A percentile compares a stretch with the other conserved stretches of the same genome.
Conservation (phyloP, 2,113 vertebrate genomes). For the Neotoma lepida region DNA sequence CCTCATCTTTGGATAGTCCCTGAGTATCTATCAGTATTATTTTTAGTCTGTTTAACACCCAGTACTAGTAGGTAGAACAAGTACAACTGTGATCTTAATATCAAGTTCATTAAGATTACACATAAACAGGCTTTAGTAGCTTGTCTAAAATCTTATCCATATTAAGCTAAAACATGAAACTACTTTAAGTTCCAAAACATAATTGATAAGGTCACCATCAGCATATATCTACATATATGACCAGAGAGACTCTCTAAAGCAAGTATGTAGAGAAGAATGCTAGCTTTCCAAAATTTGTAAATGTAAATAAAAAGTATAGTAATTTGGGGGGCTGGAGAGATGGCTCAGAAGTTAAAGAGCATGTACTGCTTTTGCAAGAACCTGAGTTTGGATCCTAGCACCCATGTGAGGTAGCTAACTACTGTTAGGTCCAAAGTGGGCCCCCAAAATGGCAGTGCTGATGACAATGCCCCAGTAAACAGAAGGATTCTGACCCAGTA, state of each 20-base stretch:
- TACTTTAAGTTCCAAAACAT: neutral
- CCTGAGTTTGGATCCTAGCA: neutral
- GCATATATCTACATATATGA: neutral
- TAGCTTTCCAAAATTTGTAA: neutral
- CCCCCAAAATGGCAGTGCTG: neutral
- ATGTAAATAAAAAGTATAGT: neutral
- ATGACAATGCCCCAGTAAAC: neutral
- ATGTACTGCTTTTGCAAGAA: neutral
- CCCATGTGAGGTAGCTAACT: neutral
- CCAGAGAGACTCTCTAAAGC: neutral
- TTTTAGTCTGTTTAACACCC: neutral
- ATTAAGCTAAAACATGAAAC: neutral
- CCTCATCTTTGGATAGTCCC: neutral
- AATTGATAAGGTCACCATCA: neutral
- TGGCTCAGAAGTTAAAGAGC: neutral
- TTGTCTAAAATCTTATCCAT: neutral
- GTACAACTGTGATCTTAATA: neutral
- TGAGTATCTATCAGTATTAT: neutral
- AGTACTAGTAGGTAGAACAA: neutral
- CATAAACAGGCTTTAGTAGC: neutral
- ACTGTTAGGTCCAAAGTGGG: neutral
- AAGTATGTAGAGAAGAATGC: neutral
- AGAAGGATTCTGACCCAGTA: neutral
- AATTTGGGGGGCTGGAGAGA: neutral
- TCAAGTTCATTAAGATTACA: neutral